Conservation (phyloP, 1,140 invertebrate genomes). For the Galendromus occidentalis region DNA sequence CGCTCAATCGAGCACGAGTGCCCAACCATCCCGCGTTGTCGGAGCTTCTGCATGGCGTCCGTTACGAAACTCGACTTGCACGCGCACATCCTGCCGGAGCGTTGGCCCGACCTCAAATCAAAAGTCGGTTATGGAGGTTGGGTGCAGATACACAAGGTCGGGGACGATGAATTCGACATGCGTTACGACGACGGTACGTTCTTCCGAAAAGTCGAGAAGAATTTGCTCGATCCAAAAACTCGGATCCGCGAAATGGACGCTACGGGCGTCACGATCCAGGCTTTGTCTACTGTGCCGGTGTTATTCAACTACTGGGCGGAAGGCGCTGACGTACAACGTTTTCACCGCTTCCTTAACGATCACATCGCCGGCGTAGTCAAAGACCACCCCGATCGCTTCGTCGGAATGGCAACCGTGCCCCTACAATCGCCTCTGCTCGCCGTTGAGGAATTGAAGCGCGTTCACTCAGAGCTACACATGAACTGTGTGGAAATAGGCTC, state of each 20-base stretch:
- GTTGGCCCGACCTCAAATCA: constrained; percentile 36
- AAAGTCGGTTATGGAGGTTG: constrained; percentile 40
- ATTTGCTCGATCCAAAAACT: constrained; percentile 34
- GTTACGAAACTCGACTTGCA: constrained; percentile 36
- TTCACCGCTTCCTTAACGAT: constrained; percentile 36
- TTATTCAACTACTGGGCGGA: constrained; percentile 46
- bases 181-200: constrained; percentile 36
- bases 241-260: constrained; percentile 33
- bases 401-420: constrained; percentile 38
- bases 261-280: constrained; percentile 36
- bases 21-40: too few species aligned
- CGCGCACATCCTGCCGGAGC: constrained; percentile 36
- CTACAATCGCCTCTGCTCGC: constrained; percentile 37
- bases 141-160: constrained; percentile 32
- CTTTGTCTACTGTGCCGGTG: constrained; percentile 42
- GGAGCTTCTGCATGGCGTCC: not conserved
- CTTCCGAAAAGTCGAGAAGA: constrained; percentile 36
- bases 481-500: constrained; percentile 38
- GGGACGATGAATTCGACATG: constrained; percentile 28
- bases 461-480: constrained; percentile 33
- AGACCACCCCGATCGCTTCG: constrained; percentile 32
- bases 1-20: too few species aligned
- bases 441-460: constrained; percentile 34
- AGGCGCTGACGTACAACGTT: constrained; percentile 33
- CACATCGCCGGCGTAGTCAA: constrained; percentile 32